Conservation (phyloP, 2,113 vertebrate genomes). For the Callospermophilus lateralis region DNA sequence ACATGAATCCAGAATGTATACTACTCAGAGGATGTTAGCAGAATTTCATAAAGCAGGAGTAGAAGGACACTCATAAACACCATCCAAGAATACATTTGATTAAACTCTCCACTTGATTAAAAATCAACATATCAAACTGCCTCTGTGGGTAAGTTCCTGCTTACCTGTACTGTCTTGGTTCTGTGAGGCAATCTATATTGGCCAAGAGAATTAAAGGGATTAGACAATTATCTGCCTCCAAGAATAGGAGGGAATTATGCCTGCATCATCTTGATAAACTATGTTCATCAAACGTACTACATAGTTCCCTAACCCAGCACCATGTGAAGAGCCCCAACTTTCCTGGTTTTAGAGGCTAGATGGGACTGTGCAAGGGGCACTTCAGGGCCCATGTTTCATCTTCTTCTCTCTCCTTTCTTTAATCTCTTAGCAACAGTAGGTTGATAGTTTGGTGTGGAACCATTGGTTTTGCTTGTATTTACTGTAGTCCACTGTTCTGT, state of each 20-base stretch:
- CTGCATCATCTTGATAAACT: not conserved
- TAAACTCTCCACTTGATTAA: slow-evolving; percentile 60
- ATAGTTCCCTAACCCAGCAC: not conserved
- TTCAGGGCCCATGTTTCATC: not conserved
- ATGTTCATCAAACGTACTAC: not conserved
- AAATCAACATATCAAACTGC: slow-evolving; percentile 48
- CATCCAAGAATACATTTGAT: not conserved
- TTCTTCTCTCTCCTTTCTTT: not conserved
- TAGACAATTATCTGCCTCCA: not conserved
- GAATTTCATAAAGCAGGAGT: slow-evolving; percentile 15
- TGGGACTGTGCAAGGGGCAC: too few species aligned
- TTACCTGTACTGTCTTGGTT: not conserved
- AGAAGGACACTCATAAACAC: not conserved
- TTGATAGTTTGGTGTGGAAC: not conserved
- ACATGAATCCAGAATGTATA: not conserved
- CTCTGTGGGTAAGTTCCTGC: too few species aligned
- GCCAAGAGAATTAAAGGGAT: not conserved
- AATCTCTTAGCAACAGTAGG: not conserved
- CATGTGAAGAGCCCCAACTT: not conserved
- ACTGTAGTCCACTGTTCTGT: not conserved
- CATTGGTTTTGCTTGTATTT: not conserved
- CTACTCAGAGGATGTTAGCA: not conserved
- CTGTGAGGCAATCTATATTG: not conserved
- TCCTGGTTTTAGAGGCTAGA: not conserved
- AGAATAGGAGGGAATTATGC: not conserved